Base-by-base conservation (phyloP, 2,888 invertebrate genomes). In the Tenthredo distinguenda region DNA sequence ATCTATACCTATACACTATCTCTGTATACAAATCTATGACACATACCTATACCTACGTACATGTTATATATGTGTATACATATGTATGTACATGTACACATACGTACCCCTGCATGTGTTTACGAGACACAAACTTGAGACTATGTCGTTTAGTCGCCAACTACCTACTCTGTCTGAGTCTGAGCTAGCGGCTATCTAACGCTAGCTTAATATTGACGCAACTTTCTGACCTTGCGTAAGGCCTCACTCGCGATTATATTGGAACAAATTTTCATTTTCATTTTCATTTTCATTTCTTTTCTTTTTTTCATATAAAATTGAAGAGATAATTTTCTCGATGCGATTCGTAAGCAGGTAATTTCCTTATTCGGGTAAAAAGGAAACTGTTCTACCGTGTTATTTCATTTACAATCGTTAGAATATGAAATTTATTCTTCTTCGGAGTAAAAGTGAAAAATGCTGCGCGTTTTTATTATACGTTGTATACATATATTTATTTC, bases 171-270 rank as follows among this genome's bases (percentile, higher is more conserved):
- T 55, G 55, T 55, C 55, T n/a, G 55, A 55, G 5, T 55, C n/a
- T n/a, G 55, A 55, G 55, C 55, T 55, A 55, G n/a, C 6, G n/a
- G 55, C n/a, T n/a, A 55, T 79, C 18, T 50, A 62, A 10, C 26
- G 74, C 43, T 40, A 4, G 77, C 77, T 55, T n/a, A 12, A 77
- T 88, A 86, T 89, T 88, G 87, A 86, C 87, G 86, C 87, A 87
- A 87, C 84, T 82, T 81, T 76, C 79, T 83, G 88, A 89, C 89
- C 89, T 89, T 89, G 89, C 87, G 84, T 87, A 81, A 84, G 68
- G 58, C 58, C 31, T 79, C 18, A n/a, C 10, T 50, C 76, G 26
- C 76, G 47, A 76, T 62, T 12, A 26, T 15, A 47, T 62, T 21
- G 3, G 26, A 10, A 26, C 3, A 9, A n/a, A 10, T 62, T 72